These are phyloP conservation scores for Malacoraja senta DNA, from an alignment of 2,797 vertebrate genomes.

Conservation along the genomic window DNA sequence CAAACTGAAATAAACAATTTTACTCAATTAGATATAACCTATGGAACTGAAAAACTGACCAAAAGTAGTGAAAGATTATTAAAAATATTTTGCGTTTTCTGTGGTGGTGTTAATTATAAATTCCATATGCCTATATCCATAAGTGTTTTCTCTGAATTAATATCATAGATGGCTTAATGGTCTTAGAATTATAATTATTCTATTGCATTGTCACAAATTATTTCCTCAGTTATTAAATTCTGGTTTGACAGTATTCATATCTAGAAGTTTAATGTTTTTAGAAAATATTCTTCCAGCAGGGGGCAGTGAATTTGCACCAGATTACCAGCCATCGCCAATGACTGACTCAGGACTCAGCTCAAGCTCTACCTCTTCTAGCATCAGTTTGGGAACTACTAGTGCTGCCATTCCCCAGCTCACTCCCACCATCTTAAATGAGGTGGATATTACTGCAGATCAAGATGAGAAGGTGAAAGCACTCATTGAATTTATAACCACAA, in stretches of 20 bases:
- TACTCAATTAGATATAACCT: not conserved
- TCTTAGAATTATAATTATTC: not conserved
- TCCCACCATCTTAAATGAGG: slow-evolving; percentile 75
- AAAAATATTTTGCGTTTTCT: not conserved
- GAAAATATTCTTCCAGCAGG: slow-evolving; percentile 57
- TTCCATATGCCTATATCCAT: not conserved
- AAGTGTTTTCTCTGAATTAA: not conserved
- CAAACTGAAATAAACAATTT: not conserved
- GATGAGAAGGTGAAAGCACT: slow-evolving; percentile 92
- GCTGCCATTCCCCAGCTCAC: slow-evolving; percentile 66
- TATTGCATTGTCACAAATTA: not conserved
- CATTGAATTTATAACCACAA: slow-evolving; percentile 95
- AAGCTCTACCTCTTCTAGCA: slow-evolving; percentile 96
- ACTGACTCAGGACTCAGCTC: slow-evolving; percentile 97
- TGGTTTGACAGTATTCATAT: not conserved
- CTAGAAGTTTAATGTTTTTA: not conserved
- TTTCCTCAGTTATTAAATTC: not conserved
- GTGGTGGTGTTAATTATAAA: not conserved
- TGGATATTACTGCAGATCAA: slow-evolving; percentile 80
- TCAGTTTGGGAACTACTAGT: slow-evolving; percentile 79
- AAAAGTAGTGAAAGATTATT: not conserved
- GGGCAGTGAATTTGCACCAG: slow-evolving; percentile 78
- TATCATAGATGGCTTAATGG: not conserved
- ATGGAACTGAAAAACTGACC: not conserved
- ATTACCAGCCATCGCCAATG: slow-evolving; percentile 94